A percentile compares a stretch with the other conserved stretches of the same genome.
Evolutionary conservation across 64 coral and sea anemone species (phyloP).

Genomic region (Stichodactyla mertensii): DNA sequence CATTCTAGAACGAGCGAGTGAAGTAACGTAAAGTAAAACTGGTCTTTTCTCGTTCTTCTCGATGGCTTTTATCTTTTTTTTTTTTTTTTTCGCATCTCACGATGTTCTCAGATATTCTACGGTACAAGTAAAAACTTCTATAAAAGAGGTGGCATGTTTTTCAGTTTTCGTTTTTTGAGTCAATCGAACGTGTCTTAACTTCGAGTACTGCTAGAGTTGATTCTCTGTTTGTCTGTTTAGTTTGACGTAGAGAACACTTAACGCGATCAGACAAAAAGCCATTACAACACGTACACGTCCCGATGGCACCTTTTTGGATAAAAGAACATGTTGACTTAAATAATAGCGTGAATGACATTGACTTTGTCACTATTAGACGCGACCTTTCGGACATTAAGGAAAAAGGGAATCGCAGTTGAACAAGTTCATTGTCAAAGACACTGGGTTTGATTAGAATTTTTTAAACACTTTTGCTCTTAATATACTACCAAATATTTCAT

Average conservation of each 20-base stretch:
- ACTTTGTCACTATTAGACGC: neutral
- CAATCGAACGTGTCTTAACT: neutral
- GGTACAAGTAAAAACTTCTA: too few species aligned
- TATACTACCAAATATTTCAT: too few species aligned
- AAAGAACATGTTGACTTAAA: neutral
- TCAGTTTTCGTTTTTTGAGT: neutral
- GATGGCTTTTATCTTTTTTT: too few species aligned
- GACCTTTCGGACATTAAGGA: neutral
- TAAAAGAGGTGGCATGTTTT: too few species aligned
- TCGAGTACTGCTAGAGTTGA: neutral
- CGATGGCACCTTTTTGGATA: neutral
- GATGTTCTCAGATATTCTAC: too few species aligned
- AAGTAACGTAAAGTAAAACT: neutral
- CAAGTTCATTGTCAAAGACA: neutral
- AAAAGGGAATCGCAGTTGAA: neutral
- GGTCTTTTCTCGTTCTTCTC: too few species aligned
- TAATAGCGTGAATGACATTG: slow-evolving; percentile 1
- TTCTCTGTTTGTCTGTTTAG: neutral
- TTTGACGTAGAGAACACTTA: neutral
- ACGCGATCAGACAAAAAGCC: neutral
- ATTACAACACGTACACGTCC: neutral
- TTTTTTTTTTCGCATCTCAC: too few species aligned
- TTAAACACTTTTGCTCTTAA: too few species aligned
- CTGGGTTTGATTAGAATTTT: too few species aligned
- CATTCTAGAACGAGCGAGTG: neutral